These are phyloP conservation scores for Athrips mouffetella DNA, from an alignment of 2,888 invertebrate species.

Conservation along the genomic window DNA sequence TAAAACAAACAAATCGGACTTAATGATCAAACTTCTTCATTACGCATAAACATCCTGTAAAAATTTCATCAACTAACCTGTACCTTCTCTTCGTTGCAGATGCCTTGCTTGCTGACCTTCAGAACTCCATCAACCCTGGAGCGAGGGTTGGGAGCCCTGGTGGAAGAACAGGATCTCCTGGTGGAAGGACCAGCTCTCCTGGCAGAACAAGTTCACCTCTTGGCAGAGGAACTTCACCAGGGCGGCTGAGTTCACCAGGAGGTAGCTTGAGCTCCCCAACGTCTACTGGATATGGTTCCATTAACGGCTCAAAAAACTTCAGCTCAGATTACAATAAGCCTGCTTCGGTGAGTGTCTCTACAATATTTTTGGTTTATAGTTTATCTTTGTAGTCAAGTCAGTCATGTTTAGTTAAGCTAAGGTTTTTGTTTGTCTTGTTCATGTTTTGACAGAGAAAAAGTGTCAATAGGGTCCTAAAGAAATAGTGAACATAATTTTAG, in stretches of 20 bases:
- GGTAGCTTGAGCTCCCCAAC: slow-evolving; percentile 72
- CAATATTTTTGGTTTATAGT: neutral
- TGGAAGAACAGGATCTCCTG: slow-evolving; percentile 52
- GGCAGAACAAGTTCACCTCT: slow-evolving; percentile 58
- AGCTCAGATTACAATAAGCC: slow-evolving; percentile 73
- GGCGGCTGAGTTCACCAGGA: slow-evolving; percentile 66
- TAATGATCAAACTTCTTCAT: neutral
- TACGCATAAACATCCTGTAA: slow-evolving; percentile 2
- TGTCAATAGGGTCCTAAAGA: too few relatives aligned
- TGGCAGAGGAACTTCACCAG: slow-evolving; percentile 71
- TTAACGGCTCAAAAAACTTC: slow-evolving; percentile 82
- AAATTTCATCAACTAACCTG: neutral
- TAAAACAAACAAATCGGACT: neutral
- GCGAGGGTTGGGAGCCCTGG: slow-evolving; percentile 69
- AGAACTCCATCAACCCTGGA: slow-evolving; percentile 91
- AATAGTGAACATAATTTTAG: too few relatives aligned
- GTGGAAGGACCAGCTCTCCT: slow-evolving; percentile 52
- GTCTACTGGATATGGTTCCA: slow-evolving; percentile 87
- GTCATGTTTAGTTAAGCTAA: neutral
- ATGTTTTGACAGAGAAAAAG: too few relatives aligned
- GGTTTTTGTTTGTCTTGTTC: neutral
- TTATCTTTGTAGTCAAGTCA: neutral
- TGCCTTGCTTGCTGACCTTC: slow-evolving; percentile 96
- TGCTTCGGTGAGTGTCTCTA: slow-evolving; percentile 78
- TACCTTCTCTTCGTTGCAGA: slow-evolving; percentile 81